phyloP scores from a whole-genome alignment of 2,113 vertebrate genomes.

The Nycticryphes semicollaris region DNA sequence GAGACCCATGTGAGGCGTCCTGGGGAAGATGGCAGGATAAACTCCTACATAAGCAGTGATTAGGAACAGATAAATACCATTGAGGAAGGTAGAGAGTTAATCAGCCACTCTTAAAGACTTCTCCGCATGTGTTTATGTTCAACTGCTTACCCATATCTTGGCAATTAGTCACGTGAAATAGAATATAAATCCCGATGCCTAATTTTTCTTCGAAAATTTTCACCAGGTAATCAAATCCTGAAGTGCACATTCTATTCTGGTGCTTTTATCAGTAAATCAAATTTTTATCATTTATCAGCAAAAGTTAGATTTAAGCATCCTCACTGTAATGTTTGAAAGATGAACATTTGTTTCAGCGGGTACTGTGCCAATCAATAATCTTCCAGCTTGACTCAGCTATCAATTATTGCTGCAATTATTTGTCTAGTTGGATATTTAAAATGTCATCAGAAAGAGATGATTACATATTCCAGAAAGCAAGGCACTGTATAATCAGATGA shows the following conservation, averaged over 20 bases:
- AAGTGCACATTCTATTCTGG: conserved; percentile 47
- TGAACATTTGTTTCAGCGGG: conserved; percentile 77
- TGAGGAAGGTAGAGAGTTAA: neutral
- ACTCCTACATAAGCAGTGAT: neutral
- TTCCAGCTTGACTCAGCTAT: conserved; percentile 81
- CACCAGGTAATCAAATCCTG: conserved; percentile 65
- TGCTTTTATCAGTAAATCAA: conserved; percentile 76
- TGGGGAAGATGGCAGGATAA: neutral
- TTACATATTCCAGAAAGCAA: conserved; percentile 84
- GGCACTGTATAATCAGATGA: conserved; percentile 84
- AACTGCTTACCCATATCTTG: neutral
- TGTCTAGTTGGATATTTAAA: conserved; percentile 88
- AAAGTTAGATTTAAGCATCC: conserved; percentile 81
- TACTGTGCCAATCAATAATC: conserved; percentile 85
- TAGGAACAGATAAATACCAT: neutral
- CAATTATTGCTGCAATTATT: conserved; percentile 89
- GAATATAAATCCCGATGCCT: conserved; percentile 57
- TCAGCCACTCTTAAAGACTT: neutral
- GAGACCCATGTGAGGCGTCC: neutral
- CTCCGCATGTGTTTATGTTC: neutral
- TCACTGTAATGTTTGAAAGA: conserved; percentile 79
- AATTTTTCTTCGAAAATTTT: conserved; percentile 61
- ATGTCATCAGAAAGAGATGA: conserved; percentile 89
- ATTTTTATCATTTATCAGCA: conserved; percentile 79
- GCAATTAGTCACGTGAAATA: conserved; percentile 62